Base-by-base conservation (phyloP, 2,113 vertebrate species). In the Aramus guarauna region DNA sequence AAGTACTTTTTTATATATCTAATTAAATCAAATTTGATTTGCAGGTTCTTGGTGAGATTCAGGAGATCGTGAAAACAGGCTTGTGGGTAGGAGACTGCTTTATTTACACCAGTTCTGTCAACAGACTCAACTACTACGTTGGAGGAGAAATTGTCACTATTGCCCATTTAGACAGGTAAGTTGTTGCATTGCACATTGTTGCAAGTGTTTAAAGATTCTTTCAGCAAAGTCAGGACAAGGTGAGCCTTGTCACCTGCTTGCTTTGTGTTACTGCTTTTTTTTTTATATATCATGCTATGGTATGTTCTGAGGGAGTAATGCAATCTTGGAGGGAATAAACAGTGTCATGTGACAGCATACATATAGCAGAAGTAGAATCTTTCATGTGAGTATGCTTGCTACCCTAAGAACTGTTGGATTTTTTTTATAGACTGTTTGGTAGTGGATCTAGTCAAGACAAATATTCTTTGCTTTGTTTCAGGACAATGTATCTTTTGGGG, bases 121-220 rank as follows among this genome's bases (percentile, higher is more conserved):
- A 99, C 98, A 98, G 99, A 94, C 98, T 99, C 81, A 99, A 99
- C 98, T 99, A 99, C 94, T 99, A 99, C 2, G 99, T 99, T 13
- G 99, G 99, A 96, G 99, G 99, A 97, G 99, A 99, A 97, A 99
- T 99, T 64, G 99, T 99, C 95, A 99, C 99, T 23, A 99, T 99
- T 97, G 99, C 99, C 96, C 99, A 99, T 75, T 97, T 99, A 95
- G 99, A 99, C 98, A 99, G 99, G 99, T 99, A 94, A 64, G 62
- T 34, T 41, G 48, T 37, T 71, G 60, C 30, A 6, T 13, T 2
- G 1, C 32, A n/a, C n/a, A n/a, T n/a, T n/a, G 9, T n/a, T 41
- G 1, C 73, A 36, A 59, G 12, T 10, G 17, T 68, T 68, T 47
- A 55, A 62, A 75, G 18, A 4, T 60, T 79, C 62, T 78, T 60